Evolutionary conservation across 2,113 vertebrate species (phyloP).

Genomic region (Acrocephalus arundinaceus): DNA sequence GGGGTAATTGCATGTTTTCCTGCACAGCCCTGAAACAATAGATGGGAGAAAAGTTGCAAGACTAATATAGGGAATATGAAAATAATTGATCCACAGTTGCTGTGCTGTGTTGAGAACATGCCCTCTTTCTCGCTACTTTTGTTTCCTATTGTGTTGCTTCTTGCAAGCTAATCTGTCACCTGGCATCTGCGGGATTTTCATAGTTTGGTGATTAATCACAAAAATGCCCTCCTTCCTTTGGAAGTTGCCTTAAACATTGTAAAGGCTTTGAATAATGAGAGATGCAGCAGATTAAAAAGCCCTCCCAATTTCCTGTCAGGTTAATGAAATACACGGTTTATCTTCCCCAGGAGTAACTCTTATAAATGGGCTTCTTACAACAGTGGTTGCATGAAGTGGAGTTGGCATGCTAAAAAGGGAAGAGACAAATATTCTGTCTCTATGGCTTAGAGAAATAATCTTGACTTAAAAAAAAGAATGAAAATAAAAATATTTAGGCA

Average conservation of each 20-base stretch:
- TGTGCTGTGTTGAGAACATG: background rate
- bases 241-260: constrained; percentile 21
- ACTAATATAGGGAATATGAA: background rate
- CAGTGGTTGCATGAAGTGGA: background rate
- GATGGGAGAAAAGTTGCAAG: background rate
- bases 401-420: background rate
- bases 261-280: constrained; percentile 42
- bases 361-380: constrained; percentile 26
- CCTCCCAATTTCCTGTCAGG: constrained; percentile 36
- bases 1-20: background rate
- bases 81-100: background rate
- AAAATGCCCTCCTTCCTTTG: constrained; percentile 29
- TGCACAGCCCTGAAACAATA: background rate
- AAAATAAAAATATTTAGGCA: constrained; percentile 21
- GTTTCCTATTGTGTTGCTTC: background rate
- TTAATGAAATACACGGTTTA: constrained; percentile 53
- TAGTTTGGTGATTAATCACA: constrained; percentile 50
- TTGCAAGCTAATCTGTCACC: constrained; percentile 19
- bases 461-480: background rate
- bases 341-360: constrained; percentile 24
- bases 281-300: constrained; percentile 36
- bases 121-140: background rate
- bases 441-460: background rate
- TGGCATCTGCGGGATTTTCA: constrained; percentile 22
- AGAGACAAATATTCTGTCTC: constrained; percentile 7